These are phyloP conservation scores for Petrocephalus microphthalmus DNA, from an alignment of 2,113 vertebrate genomes.

Conservation along the genomic window DNA sequence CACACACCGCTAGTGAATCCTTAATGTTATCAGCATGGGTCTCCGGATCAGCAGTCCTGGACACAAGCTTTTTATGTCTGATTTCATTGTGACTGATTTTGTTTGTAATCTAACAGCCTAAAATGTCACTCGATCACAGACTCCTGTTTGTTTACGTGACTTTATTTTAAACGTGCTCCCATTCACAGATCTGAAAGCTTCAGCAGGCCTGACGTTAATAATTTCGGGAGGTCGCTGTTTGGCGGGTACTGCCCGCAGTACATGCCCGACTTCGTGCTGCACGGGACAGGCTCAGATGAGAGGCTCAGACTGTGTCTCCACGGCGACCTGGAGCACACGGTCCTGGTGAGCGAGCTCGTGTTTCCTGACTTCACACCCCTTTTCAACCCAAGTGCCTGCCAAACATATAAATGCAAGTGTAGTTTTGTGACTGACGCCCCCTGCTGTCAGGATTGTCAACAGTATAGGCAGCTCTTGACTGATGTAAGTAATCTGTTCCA, in stretches of 20 bases:
- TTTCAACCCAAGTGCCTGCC: background rate
- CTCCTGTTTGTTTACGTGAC: background rate
- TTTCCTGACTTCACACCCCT: background rate
- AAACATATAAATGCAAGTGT: background rate
- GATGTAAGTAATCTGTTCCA: background rate
- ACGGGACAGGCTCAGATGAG: conserved; percentile 69
- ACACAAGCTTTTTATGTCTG: background rate
- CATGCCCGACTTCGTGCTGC: conserved; percentile 76
- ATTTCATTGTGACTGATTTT: background rate
- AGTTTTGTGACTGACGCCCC: background rate
- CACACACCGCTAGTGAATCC: background rate
- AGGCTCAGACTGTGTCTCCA: conserved; percentile 68
- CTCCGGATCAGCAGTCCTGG: background rate
- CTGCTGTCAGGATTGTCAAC: background rate
- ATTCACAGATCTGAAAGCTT: conserved; percentile 61
- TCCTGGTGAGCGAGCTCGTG: conserved; percentile 58
- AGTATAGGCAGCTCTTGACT: background rate
- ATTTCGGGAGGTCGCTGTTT: conserved; percentile 74
- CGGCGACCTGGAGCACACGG: conserved; percentile 68
- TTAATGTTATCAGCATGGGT: background rate
- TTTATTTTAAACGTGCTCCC: background rate
- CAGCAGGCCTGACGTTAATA: conserved; percentile 63
- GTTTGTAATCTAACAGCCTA: background rate
- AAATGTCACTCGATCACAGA: background rate
- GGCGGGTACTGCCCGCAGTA: conserved; percentile 77